phyloP scores from a whole-genome alignment of 1,140 invertebrate species.

The Drosophila nannoptera region DNA sequence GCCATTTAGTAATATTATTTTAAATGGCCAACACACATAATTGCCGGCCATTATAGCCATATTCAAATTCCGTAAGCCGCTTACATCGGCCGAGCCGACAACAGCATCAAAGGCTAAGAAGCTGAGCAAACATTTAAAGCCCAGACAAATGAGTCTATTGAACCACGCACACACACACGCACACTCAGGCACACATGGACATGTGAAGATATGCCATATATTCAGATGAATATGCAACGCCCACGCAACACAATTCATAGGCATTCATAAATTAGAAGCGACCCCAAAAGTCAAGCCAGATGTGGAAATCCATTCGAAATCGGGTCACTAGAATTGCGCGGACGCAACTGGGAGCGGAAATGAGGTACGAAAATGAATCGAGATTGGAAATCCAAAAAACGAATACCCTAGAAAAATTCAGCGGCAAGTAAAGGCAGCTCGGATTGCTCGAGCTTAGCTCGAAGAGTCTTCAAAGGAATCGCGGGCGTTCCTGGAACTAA shows the following conservation, averaged over 20 bases:
- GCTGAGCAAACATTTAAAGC: conserved; percentile 43
- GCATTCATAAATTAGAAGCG: conserved; percentile 50
- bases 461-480: too few relatives aligned
- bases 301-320: conserved; percentile 55
- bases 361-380: conserved; percentile 1
- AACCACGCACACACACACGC: too few relatives aligned
- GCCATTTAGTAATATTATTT: conserved; percentile 24
- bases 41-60: conserved; percentile 48
- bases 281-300: conserved; percentile 35
- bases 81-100: conserved; percentile 20
- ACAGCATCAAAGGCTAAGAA: conserved; percentile 26
- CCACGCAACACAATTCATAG: conserved; percentile 40
- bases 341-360: conserved; percentile 47
- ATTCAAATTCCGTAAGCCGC: conserved; percentile 60
- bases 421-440: background rate
- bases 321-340: conserved; percentile 71
- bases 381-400: background rate
- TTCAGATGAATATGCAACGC: conserved; percentile 39
- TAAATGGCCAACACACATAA: conserved; percentile 42
- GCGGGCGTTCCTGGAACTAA: too few relatives aligned
- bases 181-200: too few relatives aligned
- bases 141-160: conserved; percentile 41
- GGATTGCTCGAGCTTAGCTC: too few relatives aligned
- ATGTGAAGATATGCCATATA: too few relatives aligned
- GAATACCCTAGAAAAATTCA: background rate